Evolutionary conservation across 2,888 invertebrate genomes (phyloP).

Genomic region (Phasia obesa): DNA sequence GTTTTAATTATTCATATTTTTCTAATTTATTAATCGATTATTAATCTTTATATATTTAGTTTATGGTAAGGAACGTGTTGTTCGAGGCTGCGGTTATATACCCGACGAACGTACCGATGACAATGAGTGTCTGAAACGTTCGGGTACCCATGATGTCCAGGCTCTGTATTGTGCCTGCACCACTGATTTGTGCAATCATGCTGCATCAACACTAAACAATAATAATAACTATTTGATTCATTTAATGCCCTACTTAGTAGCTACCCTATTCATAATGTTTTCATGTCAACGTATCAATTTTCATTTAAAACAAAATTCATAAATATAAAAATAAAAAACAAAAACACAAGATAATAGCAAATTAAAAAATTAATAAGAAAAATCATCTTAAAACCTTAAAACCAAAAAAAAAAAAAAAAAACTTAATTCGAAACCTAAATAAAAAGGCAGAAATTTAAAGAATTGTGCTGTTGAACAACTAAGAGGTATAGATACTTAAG

Average conservation of each 20-base stretch:
- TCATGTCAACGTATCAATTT: slow-evolving; percentile 72
- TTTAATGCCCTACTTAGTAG: slow-evolving; percentile 75
- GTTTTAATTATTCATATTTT: not conserved
- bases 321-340: slow-evolving; percentile 70
- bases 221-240: slow-evolving; percentile 74
- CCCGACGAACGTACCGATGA: slow-evolving; percentile 85
- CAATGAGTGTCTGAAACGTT: slow-evolving; percentile 86
- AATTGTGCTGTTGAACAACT: slow-evolving; percentile 35
- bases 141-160: slow-evolving; percentile 89
- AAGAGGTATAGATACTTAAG: slow-evolving; percentile 49
- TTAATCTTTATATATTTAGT: slow-evolving; percentile 83
- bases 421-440: slow-evolving; percentile 49
- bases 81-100: slow-evolving; percentile 91
- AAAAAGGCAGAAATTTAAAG: slow-evolving; percentile 28
- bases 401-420: slow-evolving; percentile 19
- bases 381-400: slow-evolving; percentile 23
- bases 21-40: not conserved
- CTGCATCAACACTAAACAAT: slow-evolving; percentile 77
- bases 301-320: slow-evolving; percentile 74
- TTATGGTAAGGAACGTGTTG: slow-evolving; percentile 88
- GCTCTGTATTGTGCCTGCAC: slow-evolving; percentile 91
- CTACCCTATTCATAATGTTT: slow-evolving; percentile 71
- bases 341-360: slow-evolving; percentile 71
- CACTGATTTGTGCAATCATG: slow-evolving; percentile 89
- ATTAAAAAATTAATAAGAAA: slow-evolving; percentile 14